phyloP scores from a whole-genome alignment of 2,113 vertebrate species.

The Eptesicus fuscus region DNA sequence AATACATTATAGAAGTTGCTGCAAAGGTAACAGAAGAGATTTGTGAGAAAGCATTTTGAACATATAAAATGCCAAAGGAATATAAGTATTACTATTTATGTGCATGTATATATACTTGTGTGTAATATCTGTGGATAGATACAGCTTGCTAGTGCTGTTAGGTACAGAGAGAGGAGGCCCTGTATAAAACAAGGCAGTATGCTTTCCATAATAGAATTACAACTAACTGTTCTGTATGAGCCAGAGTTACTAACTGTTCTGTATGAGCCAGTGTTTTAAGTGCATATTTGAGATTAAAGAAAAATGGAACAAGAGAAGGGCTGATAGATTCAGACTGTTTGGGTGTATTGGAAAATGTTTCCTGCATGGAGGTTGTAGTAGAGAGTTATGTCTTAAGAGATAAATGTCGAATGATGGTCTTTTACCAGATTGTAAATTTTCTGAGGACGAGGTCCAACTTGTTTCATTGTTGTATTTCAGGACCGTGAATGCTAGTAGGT shows the following conservation, averaged over 20 bases:
- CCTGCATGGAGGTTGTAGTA: background rate
- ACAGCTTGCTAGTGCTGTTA: background rate
- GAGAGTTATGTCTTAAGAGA: background rate
- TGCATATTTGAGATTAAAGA: background rate
- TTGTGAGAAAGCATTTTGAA: background rate
- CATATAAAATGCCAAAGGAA: background rate
- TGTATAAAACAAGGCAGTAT: background rate
- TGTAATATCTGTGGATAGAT: background rate
- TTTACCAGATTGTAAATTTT: background rate
- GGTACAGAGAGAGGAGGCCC: background rate
- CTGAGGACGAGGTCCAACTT: background rate
- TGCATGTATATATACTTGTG: background rate
- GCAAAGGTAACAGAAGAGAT: background rate
- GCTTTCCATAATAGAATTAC: background rate
- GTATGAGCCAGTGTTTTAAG: background rate
- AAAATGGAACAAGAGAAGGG: background rate
- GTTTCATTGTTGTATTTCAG: background rate
- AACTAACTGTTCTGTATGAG: background rate
- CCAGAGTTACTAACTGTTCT: background rate
- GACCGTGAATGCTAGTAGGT: background rate
- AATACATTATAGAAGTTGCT: background rate
- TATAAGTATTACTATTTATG: background rate
- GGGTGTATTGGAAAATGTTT: background rate
- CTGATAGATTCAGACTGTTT: background rate
- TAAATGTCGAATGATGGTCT: background rate